Evolutionary conservation across 2,797 vertebrate species (phyloP), one percentile per base, ranked within the genome.

Genomic region (Crypturellus tataupa): DNA sequence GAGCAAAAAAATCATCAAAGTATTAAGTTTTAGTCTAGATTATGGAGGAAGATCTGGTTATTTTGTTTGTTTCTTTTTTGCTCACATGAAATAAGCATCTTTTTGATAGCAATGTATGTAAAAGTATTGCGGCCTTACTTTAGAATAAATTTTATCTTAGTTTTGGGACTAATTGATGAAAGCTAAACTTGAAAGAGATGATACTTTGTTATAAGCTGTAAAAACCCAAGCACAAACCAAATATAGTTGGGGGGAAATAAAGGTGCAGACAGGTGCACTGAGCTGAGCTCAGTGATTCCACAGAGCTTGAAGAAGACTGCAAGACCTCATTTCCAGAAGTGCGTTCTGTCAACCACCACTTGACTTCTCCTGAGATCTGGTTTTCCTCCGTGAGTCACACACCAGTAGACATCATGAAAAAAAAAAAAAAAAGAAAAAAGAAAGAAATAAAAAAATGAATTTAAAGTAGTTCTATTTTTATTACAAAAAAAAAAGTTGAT

Each of bases 401-500:
- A 73, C 80, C 62, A 92, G n/a, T 55, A 88, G 67, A 79, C 91
- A 85, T 71, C 23, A 69, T 8, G 44, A 23, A 21, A 12, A 2
- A 17, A 18, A 35, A 9, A 93, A 94, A 82, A 2, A 15, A 18
- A 35, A 9, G 92, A 94, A 80, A 2, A 17, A 17, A 33, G 8
- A 93, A 94, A 82, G 58, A 5, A 73, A 87, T 85, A 17, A 17
- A 33, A 9, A 93, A 94, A 82, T 60, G 5, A 73, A 87, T 85
- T 80, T 90, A 39, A 93, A 95, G 77, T 65, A 84, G 11, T 60
- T 40, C 42, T 25, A 80, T 40, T 89, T 95, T 84, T 84, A 24
- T 94, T 94, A 90, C 56, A 92, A 86, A 44, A 86, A 86, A 44
- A 86, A 85, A 68, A 46, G 18, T 72, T 72, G 31, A 47, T 87